Percentiles rank a stretch among this genome's conserved stretches.
Evolutionary conservation across 1,140 invertebrate genomes (phyloP).

Genomic region (Physella acuta): DNA sequence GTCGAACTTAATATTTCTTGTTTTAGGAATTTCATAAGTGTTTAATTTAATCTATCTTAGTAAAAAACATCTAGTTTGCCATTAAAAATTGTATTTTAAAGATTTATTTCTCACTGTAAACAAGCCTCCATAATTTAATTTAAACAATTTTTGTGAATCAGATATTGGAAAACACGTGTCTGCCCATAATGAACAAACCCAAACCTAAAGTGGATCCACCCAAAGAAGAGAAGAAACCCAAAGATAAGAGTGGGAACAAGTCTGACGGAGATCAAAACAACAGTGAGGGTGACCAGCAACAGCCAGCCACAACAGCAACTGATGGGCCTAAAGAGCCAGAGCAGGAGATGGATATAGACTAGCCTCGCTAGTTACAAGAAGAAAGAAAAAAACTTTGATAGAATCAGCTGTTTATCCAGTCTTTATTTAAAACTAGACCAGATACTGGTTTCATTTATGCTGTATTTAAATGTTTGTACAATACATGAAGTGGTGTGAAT

Average conservation of each 20-base stretch:
- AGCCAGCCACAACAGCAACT: conserved; percentile 13
- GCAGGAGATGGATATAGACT: conserved; percentile 51
- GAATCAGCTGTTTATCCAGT: too few relatives aligned
- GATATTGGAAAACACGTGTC: conserved; percentile 71
- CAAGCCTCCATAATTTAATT: too few relatives aligned
- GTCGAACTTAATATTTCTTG: too few relatives aligned
- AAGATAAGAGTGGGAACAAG: conserved; percentile 21
- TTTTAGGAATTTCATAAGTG: not conserved
- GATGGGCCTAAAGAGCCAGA: conserved; percentile 26
- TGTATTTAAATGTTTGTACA: too few relatives aligned
- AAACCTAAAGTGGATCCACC: conserved; percentile 76
- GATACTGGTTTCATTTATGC: too few relatives aligned
- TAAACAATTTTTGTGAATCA: too few relatives aligned
- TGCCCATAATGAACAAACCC: conserved; percentile 80
- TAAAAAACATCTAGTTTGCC: not conserved
- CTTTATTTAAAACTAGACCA: too few relatives aligned
- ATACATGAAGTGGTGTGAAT: too few relatives aligned
- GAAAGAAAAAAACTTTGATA: too few relatives aligned
- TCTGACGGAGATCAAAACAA: conserved; percentile 9
- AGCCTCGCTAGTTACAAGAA: too few relatives aligned
- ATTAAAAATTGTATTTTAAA: not conserved
- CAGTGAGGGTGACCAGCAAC: conserved; percentile 24
- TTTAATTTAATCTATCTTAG: not conserved
- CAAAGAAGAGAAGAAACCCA: conserved; percentile 47
- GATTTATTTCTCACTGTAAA: not conserved